Base-by-base conservation (phyloP, 92 coral and sea anemone genomes). In the Paragorgia papillata region DNA sequence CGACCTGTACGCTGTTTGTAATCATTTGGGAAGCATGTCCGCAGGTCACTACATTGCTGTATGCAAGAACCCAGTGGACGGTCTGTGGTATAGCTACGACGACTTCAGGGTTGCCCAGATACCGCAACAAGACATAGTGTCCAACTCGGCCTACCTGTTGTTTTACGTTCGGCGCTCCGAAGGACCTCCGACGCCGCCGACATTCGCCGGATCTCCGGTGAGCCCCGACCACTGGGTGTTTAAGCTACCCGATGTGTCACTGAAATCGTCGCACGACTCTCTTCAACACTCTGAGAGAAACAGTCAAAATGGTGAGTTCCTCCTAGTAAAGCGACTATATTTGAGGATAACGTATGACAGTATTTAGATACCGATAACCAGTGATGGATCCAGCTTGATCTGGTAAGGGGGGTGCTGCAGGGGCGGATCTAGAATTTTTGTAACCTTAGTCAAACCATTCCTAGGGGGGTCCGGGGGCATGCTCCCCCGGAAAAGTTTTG, bases 21-120 rank as follows among this genome's bases (percentile, higher is more conserved):
- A 91, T 57, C 97, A 92, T 87, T 78, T 91, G 30, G 97, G 97
- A 1, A 90, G 85, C 51, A 92, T 92, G 97, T 84, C 92, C 35
- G 97, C 92, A 22, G 97, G 97, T 0, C 97, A 92, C 54, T 92
- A 92, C 82, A 92, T 94, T 34, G 97, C 97, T 0, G 85, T 77
- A 83, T 92, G 97, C 66, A 89, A 84, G 69, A 92, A 90, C 70
- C 97, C 97, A 30, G 87, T 89, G 9, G 96, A 90, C 57, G 84
- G 80, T 20, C 73, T 88, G 50, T 92, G 97, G 97, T 82, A 76
- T 44, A 57, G 90, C 75, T 92, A 84, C 80, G 97, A 92, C 29
- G 97, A 92, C 76, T 90, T 88, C 56, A 74, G 88, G 21, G 97
- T 92, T 18, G 92, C 90, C 32, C 59, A 63, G 82, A 48, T 75